Evolutionary conservation across 2,113 vertebrate species (phyloP).

Genomic region (Motacilla tschutschensis): DNA sequence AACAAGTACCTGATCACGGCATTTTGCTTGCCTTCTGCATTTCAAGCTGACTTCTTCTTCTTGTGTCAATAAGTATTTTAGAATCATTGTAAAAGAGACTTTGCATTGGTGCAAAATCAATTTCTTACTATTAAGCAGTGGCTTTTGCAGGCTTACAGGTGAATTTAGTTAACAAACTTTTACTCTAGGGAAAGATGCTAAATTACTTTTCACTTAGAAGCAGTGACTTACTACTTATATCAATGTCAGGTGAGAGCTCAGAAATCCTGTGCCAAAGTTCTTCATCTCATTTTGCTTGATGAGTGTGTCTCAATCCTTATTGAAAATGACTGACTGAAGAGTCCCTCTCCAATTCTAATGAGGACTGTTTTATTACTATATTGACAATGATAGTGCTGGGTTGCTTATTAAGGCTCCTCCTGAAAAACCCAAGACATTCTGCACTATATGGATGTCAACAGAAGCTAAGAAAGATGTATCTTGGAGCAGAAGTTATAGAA

Average conservation of each 20-base stretch:
- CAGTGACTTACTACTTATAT: not conserved
- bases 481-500: not conserved
- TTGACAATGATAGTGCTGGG: not conserved
- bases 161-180: not conserved
- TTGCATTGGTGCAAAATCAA: not conserved
- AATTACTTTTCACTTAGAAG: not conserved
- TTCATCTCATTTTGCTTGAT: not conserved
- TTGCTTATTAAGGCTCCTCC: not conserved
- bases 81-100: not conserved
- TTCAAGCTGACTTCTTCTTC: not conserved
- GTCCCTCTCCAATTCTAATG: not conserved
- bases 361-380: not conserved
- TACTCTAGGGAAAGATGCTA: not conserved
- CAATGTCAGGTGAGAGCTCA: not conserved
- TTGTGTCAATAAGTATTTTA: not conserved
- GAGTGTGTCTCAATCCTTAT: not conserved
- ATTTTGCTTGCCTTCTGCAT: not conserved
- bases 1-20: not conserved
- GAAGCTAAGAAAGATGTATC: not conserved
- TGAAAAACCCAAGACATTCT: not conserved
- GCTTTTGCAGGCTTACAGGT: not conserved
- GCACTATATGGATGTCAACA: not conserved
- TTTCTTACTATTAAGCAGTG: not conserved
- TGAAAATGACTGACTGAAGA: not conserved
- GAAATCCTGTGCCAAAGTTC: not conserved